These are phyloP conservation scores for Batillaria attramentaria DNA, from an alignment of 1,140 invertebrate genomes.

Conservation along the genomic window DNA sequence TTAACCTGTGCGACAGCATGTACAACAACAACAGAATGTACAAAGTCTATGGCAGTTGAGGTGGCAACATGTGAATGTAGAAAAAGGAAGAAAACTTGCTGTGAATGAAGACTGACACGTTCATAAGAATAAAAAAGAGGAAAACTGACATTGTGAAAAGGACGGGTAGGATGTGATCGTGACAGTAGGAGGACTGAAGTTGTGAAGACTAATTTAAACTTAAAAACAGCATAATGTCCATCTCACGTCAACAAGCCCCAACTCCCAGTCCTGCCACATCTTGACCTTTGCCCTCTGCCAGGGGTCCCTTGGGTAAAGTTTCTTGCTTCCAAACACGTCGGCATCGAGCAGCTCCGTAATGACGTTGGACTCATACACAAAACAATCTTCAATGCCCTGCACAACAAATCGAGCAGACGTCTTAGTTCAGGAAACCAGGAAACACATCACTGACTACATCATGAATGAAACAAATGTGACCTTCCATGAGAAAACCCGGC, in stretches of 20 bases:
- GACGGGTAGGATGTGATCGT: neutral
- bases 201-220: neutral
- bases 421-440: neutral
- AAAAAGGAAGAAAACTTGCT: too few relatives aligned
- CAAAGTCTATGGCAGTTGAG: too few relatives aligned
- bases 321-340: constrained; percentile 19
- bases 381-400: constrained; percentile 24
- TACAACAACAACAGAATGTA: too few relatives aligned
- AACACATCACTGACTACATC: neutral
- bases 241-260: constrained; percentile 32
- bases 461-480: neutral
- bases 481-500: too few relatives aligned
- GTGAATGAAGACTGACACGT: neutral
- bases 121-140: neutral
- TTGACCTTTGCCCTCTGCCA: constrained; percentile 28
- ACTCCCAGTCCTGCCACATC: constrained; percentile 41
- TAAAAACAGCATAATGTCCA: neutral
- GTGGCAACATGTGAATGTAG: too few relatives aligned
- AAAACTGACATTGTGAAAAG: neutral
- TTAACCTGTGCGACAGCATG: too few relatives aligned
- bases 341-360: constrained; percentile 37
- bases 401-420: neutral
- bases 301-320: constrained; percentile 28
- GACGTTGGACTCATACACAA: constrained; percentile 37
- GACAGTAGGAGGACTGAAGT: neutral